These are phyloP conservation scores for Osedax frankpressi DNA, from an alignment of 2,888 invertebrate species.

Conservation along the genomic window DNA sequence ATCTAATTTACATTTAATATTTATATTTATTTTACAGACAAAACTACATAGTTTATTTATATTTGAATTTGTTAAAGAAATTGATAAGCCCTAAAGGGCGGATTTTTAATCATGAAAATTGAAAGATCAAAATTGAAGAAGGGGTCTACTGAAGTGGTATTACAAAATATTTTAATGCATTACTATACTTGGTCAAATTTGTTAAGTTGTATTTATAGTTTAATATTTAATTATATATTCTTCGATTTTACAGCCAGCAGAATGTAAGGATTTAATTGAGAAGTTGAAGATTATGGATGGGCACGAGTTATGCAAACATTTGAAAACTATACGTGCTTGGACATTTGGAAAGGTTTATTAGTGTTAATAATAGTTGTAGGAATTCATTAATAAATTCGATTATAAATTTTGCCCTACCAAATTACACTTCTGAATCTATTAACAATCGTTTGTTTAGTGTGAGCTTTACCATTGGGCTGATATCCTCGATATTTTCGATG, in stretches of 20 bases:
- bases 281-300: conserved; percentile 55
- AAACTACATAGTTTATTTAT: too few species aligned
- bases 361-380: too few species aligned
- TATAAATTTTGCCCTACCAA: too few species aligned
- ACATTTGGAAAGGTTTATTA: conserved; percentile 61
- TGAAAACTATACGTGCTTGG: conserved; percentile 65
- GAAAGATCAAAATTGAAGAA: conserved; percentile 67
- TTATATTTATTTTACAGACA: too few species aligned
- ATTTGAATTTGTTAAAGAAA: too few species aligned
- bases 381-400: too few species aligned
- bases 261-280: conserved; percentile 65
- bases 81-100: neutral
- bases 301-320: conserved; percentile 56
- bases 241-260: conserved; percentile 47
- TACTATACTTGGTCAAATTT: neutral
- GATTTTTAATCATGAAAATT: conserved; percentile 57
- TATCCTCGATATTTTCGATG: conserved; percentile 58
- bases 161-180: conserved; percentile 29
- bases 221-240: neutral
- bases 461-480: conserved; percentile 76
- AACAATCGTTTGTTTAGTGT: conserved; percentile 48
- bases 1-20: too few species aligned
- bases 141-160: conserved; percentile 67
- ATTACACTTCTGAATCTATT: too few species aligned
- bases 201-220: too few species aligned